Percentiles rank a stretch among this genome's conserved stretches.
phyloP scores from a whole-genome alignment of 2,797 vertebrate genomes.

The Gymnodraco acuticeps region DNA sequence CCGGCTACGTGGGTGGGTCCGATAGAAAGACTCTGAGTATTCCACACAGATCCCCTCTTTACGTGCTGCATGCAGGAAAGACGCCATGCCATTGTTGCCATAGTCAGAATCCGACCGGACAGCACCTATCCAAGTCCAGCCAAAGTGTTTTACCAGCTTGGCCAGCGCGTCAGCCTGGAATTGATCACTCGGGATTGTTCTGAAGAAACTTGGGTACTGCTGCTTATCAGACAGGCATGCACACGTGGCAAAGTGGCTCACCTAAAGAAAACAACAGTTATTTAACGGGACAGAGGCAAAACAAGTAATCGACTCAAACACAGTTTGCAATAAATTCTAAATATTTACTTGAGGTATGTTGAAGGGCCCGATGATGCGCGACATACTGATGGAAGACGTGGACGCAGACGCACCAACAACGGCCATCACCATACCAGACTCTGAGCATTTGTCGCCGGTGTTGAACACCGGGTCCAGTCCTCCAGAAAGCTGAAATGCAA shows the following conservation, averaged over 20 bases:
- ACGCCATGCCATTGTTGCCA: too few species aligned
- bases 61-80: too few species aligned
- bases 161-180: too few species aligned
- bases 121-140: too few species aligned
- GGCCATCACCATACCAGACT: slow-evolving; percentile 49
- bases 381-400: slow-evolving; percentile 77
- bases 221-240: too few species aligned
- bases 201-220: too few species aligned
- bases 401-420: slow-evolving; percentile 78
- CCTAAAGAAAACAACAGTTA: slow-evolving; percentile 50
- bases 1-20: slow-evolving; percentile 61
- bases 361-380: slow-evolving; percentile 68
- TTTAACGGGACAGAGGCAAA: neutral
- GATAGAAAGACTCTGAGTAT: slow-evolving; percentile 59
- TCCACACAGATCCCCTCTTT: too few species aligned
- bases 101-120: too few species aligned
- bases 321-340: neutral
- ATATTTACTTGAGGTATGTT: slow-evolving; percentile 73
- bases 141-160: too few species aligned
- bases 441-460: slow-evolving; percentile 36
- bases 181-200: too few species aligned
- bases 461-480: slow-evolving; percentile 51
- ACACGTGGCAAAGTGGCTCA: slow-evolving; percentile 43
- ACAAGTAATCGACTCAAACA: neutral
- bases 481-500: slow-evolving; percentile 66